Evolutionary conservation across 2,797 vertebrate species (phyloP), one percentile per base, ranked within the genome.

Genomic region (Hemibagrus guttatus): DNA sequence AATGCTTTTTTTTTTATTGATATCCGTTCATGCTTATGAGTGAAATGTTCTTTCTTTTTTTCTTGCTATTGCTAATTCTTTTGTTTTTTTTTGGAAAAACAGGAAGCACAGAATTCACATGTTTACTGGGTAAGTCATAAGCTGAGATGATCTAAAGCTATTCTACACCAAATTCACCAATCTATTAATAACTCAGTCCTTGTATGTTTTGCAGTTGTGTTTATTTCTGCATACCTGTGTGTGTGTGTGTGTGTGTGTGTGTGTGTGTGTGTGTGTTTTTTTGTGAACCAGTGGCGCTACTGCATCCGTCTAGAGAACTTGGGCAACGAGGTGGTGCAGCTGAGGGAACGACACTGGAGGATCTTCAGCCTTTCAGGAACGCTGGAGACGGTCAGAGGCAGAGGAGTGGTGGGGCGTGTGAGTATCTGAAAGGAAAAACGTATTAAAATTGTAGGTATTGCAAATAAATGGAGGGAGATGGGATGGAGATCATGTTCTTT

Each of bases 301-400:
- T 97, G 97, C 61, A 97, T 97, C 86, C 97, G 97, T 49, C 84
- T 97, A 91, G 97, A 97, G 92, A 97, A 97, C 92, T 93, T 97
- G 0, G 95, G 96, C 85, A 94, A 90, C 0, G 96, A 97, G 14
- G 96, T 97, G 80, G 97, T 97, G 11, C 97, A 97, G 88, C 95
- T 97, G 56, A 93, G 97, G 17, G 97, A 97, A 26, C 91, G 97
- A 86, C 96, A 97, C 92, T 97, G 97, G 97, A 94, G 97, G 89
- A 97, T 97, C 93, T 97, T 97, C 88, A 97, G 97, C 91, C 92
- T 97, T n/a, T 97, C 96, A 0, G 97, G 97, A 88, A 97, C 97
- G 5, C 90, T 97, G 93, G 97, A 97, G 91, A 97, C 97, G 0
- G 96, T 97, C 71, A 92, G 96, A 68, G 97, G 97, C 46, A 94